Conservation (phyloP, 2,113 vertebrate species). For the Phoenicopterus ruber region DNA sequence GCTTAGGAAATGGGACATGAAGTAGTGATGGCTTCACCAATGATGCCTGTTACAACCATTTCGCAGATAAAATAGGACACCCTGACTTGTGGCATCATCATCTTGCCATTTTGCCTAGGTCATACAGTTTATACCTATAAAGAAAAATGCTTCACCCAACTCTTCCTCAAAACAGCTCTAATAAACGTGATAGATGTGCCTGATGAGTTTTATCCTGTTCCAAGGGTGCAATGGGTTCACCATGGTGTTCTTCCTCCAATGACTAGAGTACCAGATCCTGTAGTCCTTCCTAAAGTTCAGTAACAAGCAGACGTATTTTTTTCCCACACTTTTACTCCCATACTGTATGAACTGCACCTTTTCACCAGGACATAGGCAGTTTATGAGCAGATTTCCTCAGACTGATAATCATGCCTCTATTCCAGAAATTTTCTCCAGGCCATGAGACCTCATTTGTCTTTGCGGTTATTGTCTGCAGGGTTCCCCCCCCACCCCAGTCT, state of each 20-base stretch:
- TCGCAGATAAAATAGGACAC: background rate
- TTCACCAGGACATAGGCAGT: background rate
- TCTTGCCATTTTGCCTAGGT: background rate
- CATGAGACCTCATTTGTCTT: background rate
- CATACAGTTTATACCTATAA: background rate
- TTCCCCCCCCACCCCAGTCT: background rate
- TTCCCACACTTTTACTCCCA: background rate
- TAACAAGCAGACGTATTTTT: background rate
- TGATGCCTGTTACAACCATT: background rate
- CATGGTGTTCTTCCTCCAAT: rapidly evolving
- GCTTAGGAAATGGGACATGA: background rate
- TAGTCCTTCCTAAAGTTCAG: background rate
- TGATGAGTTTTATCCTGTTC: background rate
- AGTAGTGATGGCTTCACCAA: background rate
- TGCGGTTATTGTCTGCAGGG: background rate
- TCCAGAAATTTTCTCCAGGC: background rate
- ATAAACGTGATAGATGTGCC: background rate
- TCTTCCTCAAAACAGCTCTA: background rate
- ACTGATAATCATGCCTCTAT: background rate
- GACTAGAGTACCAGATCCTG: background rate
- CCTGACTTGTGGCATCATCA: background rate
- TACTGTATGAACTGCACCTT: background rate
- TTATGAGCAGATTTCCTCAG: background rate
- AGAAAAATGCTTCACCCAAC: background rate
- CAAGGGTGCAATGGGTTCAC: background rate